Evolutionary conservation across 1,140 invertebrate genomes (phyloP).

Genomic region (Teleogryllus occipitalis): DNA sequence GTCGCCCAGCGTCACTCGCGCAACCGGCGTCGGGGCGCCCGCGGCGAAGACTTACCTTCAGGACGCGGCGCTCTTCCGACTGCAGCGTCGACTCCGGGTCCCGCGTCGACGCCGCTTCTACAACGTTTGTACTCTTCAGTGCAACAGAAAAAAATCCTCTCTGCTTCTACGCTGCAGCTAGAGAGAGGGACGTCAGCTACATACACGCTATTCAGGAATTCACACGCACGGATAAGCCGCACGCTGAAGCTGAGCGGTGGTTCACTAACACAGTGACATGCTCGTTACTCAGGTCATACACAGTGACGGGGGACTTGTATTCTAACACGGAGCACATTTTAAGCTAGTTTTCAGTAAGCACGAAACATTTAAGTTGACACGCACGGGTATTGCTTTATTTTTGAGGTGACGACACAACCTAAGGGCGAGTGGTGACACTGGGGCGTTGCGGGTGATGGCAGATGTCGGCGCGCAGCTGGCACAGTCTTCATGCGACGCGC

Average conservation of each 20-base stretch:
- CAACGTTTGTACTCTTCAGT: neutral
- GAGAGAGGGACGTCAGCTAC: neutral
- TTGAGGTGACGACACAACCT: neutral
- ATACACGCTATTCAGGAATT: neutral
- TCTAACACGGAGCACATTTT: neutral
- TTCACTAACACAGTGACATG: neutral
- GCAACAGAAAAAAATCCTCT: neutral
- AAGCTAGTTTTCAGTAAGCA: neutral
- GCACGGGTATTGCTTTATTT: neutral
- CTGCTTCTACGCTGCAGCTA: neutral
- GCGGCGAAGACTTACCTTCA: no score
- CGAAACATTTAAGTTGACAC: neutral
- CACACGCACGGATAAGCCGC: neutral
- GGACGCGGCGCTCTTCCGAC: no score
- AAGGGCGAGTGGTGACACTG: neutral
- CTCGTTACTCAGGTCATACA: neutral
- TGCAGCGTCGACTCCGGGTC: no score
- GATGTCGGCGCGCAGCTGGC: no score
- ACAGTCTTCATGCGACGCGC: neutral
- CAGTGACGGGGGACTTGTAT: neutral
- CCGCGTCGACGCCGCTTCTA: neutral
- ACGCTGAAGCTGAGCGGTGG: neutral
- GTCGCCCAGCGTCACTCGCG: no score
- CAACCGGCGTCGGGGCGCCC: no score
- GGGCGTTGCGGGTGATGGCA: no score